These are phyloP conservation scores for pig (Sus scrofa) DNA, from an alignment of 2,113 vertebrate genomes.

Conservation along the genomic window T2T-Sscrofa CM000813.6:111411001-111411500, in stretches of 20 bases:
- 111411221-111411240: background rate
- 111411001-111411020: background rate
- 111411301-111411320: conserved; percentile 31
- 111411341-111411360: background rate
- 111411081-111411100: background rate
- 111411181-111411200: background rate
- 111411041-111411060: conserved; percentile 7
- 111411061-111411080: background rate
- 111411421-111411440: background rate
- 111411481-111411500: conserved; percentile 29
- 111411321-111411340: conserved; percentile 11
- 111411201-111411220: background rate
- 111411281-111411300: background rate
- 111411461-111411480: conserved; percentile 41
- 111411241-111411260: conserved; percentile 47
- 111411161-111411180: background rate
- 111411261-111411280: background rate
- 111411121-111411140: background rate
- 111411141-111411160: background rate
- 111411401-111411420: background rate
- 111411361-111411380: conserved; percentile 1
- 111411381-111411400: conserved; percentile 12
- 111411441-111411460: background rate
- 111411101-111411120: background rate
- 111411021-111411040: background rate